Base-by-base conservation (phyloP, 37 sponge, comb jelly and placozoan species). In the Axinella damicornis region DNA sequence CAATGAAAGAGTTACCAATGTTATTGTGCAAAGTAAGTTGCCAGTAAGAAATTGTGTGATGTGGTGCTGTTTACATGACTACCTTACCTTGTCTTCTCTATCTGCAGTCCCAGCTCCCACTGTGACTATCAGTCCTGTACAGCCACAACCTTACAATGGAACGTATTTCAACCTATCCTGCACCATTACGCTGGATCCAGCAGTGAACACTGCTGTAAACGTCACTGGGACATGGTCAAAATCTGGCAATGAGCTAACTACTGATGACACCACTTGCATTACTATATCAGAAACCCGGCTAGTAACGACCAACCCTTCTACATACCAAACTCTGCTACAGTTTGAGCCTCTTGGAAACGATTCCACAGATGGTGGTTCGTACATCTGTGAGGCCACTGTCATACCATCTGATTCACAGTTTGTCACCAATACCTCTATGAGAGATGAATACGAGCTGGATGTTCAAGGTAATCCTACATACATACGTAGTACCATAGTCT, bases 11-110 rank as follows among this genome's bases (percentile, higher is more conserved):
- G 20, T 6, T 21, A 25, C 34, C 24, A 34, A 5, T 57, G 54
- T 85, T 5, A 0, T n/a, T 24, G 85, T 85, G 15, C 66, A 57
- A 20, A 77, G 85, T 85, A 15, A 85, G 85, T 59, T 5, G 14
- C 9, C 34, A 12, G 46, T 12, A 46, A 12, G 46, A 12, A 9
- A 12, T 4, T 46, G 46, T 46, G 46, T 46, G 46, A n/a, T 46
- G 46, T 46, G 46, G 46, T 46, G 46, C 9, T 12, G 46, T 46
- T 46, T 46, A 9, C 46, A 46, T 46, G 46, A 12, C 9, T n/a
- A n/a, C n/a, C n/a, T n/a, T n/a, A n/a, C n/a, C n/a, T 9, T 46
- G 6, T 46, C 46, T 12, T 9, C 46, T 46, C 46, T 71, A 20
- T 37, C 6, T 73, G 2, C 68, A 74, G 75, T 75, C 22, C 67